These are phyloP conservation scores for Betta splendens DNA, from an alignment of 2,797 vertebrate genomes.

Conservation along the genomic window DNA sequence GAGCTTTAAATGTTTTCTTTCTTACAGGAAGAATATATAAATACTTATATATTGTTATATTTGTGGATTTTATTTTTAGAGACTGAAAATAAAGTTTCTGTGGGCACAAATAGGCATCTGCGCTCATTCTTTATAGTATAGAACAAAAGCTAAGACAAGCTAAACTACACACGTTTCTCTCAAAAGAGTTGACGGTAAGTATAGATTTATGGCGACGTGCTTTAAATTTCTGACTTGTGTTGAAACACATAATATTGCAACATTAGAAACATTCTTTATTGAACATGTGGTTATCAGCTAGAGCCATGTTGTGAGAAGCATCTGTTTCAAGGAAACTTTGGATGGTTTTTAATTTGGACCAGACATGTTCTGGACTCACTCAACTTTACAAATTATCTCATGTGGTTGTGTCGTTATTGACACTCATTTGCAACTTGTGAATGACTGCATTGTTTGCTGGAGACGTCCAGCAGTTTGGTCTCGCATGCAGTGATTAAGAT, in stretches of 20 bases:
- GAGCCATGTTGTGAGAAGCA: not conserved
- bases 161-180: not conserved
- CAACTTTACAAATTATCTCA: not conserved
- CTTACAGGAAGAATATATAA: slow-evolving; percentile 43
- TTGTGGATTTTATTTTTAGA: slow-evolving; percentile 67
- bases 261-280: slow-evolving; percentile 22
- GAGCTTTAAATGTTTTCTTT: slow-evolving; percentile 58
- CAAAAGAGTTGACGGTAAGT: not conserved
- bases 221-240: not conserved
- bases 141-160: not conserved
- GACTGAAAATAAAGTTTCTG: slow-evolving; percentile 66
- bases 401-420: slow-evolving; percentile 10
- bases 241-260: not conserved
- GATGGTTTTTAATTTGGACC: slow-evolving; percentile 12
- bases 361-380: slow-evolving; percentile 4
- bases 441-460: slow-evolving; percentile 9
- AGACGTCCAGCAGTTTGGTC: not conserved
- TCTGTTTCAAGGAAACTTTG: slow-evolving; percentile 13
- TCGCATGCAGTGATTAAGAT: not conserved
- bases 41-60: slow-evolving; percentile 67
- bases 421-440: not conserved
- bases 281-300: slow-evolving; percentile 22
- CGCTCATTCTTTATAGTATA: slow-evolving; percentile 17
- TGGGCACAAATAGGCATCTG: slow-evolving; percentile 30
- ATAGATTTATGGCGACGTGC: not conserved